Base-by-base conservation (phyloP, 2,113 vertebrate genomes). In the Pogona vitticeps region DNA sequence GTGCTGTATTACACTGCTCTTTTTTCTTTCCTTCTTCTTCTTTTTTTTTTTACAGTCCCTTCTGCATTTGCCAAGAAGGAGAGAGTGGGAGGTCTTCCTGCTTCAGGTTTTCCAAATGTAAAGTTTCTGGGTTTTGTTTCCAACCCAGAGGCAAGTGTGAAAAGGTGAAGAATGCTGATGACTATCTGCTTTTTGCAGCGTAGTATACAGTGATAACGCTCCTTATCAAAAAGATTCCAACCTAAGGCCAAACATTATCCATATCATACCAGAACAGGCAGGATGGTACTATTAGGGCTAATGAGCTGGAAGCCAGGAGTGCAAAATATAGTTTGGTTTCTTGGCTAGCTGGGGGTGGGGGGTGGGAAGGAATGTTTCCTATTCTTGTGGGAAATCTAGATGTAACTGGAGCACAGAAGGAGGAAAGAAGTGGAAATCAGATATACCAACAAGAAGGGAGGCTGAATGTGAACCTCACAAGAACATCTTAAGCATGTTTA, bases 191-290 rank as follows among this genome's bases (percentile, higher is more conserved):
- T 76, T 0, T 38, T 79, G 85, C 92, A 90, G 92, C 88, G 89
- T 84, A 91, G 87, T 85, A 52, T 76, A 86, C 59, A 85, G 82
- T 63, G 91, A 95, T 94, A 89, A 94, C 95, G 88, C 84, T 86
- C 72, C 86, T 96, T 97, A 97, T 96, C 96, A 94, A 93, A 86
- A 85, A 92, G 89, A 95, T 93, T 93, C 92, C 90, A 93, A 94
- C 91, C 93, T 93, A 92, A 93, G 95, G 93, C 92, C 94, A 94
- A 92, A 83, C 86, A 91, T 90, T 94, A 92, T 92, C 94, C 90
- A 96, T 90, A 95, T 93, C 92, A 91, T 92, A 92, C 90, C 94
- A 93, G 88, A 92, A 90, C 92, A 96, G 95, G 95, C 94, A 96
- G 93, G 84, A 80, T 87, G 42, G 2, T 84, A 89, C 84, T 92